These are phyloP conservation scores for Zosterops pallidus DNA, from an alignment of 2,113 vertebrate species.

Conservation along the genomic window DNA sequence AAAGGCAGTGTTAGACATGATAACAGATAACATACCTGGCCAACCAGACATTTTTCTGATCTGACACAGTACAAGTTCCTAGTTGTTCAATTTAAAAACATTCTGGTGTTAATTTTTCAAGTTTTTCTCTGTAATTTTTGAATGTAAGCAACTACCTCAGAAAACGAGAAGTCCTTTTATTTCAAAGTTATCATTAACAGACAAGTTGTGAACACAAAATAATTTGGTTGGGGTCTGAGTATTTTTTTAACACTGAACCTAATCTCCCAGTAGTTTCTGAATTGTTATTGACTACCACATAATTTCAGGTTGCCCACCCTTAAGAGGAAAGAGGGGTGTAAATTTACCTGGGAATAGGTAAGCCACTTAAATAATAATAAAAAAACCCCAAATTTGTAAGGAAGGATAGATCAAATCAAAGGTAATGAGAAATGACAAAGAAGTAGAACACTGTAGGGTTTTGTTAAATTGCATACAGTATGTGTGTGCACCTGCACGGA, in stretches of 20 bases:
- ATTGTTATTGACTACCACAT: rapidly evolving
- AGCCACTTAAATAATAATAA: background rate
- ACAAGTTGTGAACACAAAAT: background rate
- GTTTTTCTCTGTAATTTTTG: background rate
- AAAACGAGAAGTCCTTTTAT: background rate
- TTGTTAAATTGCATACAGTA: background rate
- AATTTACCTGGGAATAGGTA: background rate
- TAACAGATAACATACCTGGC: background rate
- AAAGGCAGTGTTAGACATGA: background rate
- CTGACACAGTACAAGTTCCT: background rate
- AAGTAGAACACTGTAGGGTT: background rate
- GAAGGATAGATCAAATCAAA: background rate
- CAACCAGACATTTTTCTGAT: background rate
- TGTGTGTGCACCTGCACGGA: background rate
- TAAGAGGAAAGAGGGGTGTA: background rate
- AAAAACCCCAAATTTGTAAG: background rate
- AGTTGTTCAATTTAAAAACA: background rate
- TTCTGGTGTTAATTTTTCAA: background rate
- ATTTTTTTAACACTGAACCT: background rate
- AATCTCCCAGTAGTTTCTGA: background rate
- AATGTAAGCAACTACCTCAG: background rate
- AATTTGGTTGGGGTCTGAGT: background rate
- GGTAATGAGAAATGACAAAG: background rate
- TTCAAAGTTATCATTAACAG: background rate
- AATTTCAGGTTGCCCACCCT: background rate